Evolutionary conservation across 1,140 invertebrate genomes (phyloP).

Genomic region (Drosophila kanapiae): DNA sequence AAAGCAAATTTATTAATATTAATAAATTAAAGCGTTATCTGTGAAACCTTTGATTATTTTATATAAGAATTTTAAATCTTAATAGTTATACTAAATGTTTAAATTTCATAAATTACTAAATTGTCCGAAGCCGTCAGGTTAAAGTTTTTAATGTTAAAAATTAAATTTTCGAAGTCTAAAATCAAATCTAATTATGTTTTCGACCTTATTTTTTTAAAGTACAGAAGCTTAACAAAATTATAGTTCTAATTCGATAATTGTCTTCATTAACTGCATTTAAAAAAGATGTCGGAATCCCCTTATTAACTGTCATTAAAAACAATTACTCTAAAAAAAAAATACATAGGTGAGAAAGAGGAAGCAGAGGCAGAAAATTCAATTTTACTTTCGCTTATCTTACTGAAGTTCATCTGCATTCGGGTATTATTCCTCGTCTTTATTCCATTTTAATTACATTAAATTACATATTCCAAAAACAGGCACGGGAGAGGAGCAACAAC

Average conservation of each 20-base stretch:
- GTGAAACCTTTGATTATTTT: too few relatives aligned
- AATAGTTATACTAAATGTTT: too few relatives aligned
- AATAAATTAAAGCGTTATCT: too few relatives aligned
- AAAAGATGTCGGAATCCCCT: neutral
- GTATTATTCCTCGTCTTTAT: slow-evolving; percentile 38
- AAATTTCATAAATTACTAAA: too few relatives aligned
- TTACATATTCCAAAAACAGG: slow-evolving; percentile 65
- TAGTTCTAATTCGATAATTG: neutral
- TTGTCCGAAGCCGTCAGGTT: too few relatives aligned
- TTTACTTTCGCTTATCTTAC: slow-evolving; percentile 66
- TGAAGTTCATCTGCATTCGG: slow-evolving; percentile 46
- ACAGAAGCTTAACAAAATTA: neutral
- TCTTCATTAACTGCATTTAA: neutral
- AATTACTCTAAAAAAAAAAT: slow-evolving; percentile 16
- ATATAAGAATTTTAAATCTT: too few relatives aligned
- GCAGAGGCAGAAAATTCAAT: slow-evolving; percentile 52
- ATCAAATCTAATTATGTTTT: too few relatives aligned
- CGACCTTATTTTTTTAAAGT: too few relatives aligned
- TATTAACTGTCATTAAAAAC: slow-evolving; percentile 49
- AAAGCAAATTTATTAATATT: too few relatives aligned
- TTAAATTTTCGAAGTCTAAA: too few relatives aligned
- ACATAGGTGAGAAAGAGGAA: slow-evolving; percentile 12
- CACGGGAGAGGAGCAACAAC: slow-evolving; percentile 43
- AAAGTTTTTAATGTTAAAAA: neutral
- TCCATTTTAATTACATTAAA: slow-evolving; percentile 73